Percentiles rank a stretch among this genome's conserved stretches.
These are phyloP conservation scores for Himalopsyche phryganea DNA, from an alignment of 1,140 invertebrate species.

Conservation along the genomic window DNA sequence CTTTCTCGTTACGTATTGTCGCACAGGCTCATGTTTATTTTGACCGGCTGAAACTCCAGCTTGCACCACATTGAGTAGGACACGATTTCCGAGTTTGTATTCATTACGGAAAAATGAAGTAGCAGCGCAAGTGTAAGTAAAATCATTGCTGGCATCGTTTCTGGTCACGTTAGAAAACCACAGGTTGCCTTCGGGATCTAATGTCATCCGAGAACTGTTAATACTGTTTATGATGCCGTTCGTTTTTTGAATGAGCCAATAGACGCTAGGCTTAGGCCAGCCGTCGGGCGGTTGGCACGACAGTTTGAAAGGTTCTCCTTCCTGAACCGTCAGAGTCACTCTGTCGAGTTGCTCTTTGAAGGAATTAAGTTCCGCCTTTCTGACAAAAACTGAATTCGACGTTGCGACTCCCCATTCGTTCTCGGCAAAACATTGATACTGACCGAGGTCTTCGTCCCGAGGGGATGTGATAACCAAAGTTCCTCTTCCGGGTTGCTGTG, in stretches of 20 bases:
- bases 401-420: constrained; percentile 94
- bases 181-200: constrained; percentile 89
- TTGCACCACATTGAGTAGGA: constrained; percentile 72
- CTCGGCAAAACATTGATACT: constrained; percentile 96
- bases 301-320: constrained; percentile 84
- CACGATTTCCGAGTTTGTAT: constrained; percentile 86
- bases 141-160: constrained; percentile 76
- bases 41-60: constrained; percentile 70
- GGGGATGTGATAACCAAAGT: constrained; percentile 87
- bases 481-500: constrained; percentile 85
- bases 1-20: constrained; percentile 81
- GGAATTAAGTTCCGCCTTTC: constrained; percentile 90
- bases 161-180: constrained; percentile 93
- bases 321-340: constrained; percentile 65
- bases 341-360: constrained; percentile 74
- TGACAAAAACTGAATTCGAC: constrained; percentile 90
- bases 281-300: constrained; percentile 88
- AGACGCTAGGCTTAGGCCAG: constrained; percentile 89
- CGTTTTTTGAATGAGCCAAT: constrained; percentile 84
- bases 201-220: constrained; percentile 88
- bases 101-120: constrained; percentile 83
- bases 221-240: constrained; percentile 80
- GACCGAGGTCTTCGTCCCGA: constrained; percentile 87
- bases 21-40: constrained; percentile 71
- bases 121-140: constrained; percentile 85